A percentile compares a stretch with the other conserved stretches of the same genome.
phyloP scores from a whole-genome alignment of 2,888 invertebrate species.

The Plagodis dolabraria region DNA sequence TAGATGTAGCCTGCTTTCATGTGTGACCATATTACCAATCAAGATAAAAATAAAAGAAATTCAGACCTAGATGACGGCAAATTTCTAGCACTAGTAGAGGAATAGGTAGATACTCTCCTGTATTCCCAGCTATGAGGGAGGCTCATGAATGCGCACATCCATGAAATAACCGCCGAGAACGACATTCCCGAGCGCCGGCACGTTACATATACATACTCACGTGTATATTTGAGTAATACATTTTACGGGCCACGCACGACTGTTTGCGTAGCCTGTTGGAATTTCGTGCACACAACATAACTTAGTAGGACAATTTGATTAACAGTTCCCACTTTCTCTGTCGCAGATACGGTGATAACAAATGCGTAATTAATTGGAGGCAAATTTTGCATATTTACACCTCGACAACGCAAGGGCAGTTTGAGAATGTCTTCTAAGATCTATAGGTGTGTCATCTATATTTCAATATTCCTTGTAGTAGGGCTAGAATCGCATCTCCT shows the following conservation, averaged over 20 bases:
- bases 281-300: constrained; percentile 54
- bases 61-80: too few species aligned
- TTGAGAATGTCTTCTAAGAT: too few species aligned
- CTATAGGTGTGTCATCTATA: too few species aligned
- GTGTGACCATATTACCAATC: too few species aligned
- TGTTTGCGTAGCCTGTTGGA: constrained; percentile 70
- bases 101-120: too few species aligned
- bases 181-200: constrained; percentile 65
- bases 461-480: too few species aligned
- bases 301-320: constrained; percentile 27
- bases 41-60: too few species aligned
- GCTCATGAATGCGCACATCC: constrained; percentile 48
- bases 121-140: neutral
- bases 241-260: constrained; percentile 67
- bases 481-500: too few species aligned
- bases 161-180: constrained; percentile 59
- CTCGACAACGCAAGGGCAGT: neutral
- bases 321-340: constrained; percentile 24
- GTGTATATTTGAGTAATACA: constrained; percentile 70
- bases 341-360: neutral
- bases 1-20: too few species aligned
- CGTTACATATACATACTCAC: constrained; percentile 41
- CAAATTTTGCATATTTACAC: constrained; percentile 13
- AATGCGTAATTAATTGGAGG: constrained; percentile 4
- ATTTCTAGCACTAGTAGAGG: too few species aligned